Base-by-base conservation (phyloP, 2,113 vertebrate genomes). In the Lampris incognitus region DNA sequence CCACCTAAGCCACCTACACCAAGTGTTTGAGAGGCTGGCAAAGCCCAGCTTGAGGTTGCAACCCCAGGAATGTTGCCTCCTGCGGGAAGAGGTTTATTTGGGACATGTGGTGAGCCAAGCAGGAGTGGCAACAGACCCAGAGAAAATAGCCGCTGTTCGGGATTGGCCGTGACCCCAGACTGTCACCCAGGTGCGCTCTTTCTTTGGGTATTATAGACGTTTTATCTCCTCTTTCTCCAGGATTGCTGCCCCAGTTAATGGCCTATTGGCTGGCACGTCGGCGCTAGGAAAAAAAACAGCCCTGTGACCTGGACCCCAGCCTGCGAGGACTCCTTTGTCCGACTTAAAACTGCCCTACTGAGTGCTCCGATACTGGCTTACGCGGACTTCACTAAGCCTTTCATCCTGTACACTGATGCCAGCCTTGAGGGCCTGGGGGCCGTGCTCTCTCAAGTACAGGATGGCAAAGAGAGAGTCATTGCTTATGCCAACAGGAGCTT, bases 361-460 rank as follows among this genome's bases (percentile, higher is more conserved):
- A 44, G 8, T 11, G 52, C 52, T 40, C 67, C 66, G 1, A 37
- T 68, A 3, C 52, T 68, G 24, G 66, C 66, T 0, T 70, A 9
- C 24, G 55, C 68, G 7, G 68, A 70, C 9, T 70, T 70, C 36
- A 10, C 3, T 1, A 0, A 42, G 9, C 24, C 68, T 11, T 70
- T 70, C 5, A 0, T 1, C 2, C 13, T 61, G 6, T 71, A 71
- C 9, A 61, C 55, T 39, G 69, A 72, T 49, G 58, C 59, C 38
- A 72, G 59, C 11, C 46, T 72, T 36, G 44, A 61, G 1, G 69
- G 59, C 2, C n/a, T 72, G 48, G 58, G 59, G 3, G 48, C 58
- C 1, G 69, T 72, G 1, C 13, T 63, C 36, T 37, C 46, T 9
- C 69, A 72, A 24, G 36, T 72, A 6, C 69, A 62, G 48, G 69